Base-by-base conservation (phyloP, 2,113 vertebrate species). In the Genyomyrus donnyi region DNA sequence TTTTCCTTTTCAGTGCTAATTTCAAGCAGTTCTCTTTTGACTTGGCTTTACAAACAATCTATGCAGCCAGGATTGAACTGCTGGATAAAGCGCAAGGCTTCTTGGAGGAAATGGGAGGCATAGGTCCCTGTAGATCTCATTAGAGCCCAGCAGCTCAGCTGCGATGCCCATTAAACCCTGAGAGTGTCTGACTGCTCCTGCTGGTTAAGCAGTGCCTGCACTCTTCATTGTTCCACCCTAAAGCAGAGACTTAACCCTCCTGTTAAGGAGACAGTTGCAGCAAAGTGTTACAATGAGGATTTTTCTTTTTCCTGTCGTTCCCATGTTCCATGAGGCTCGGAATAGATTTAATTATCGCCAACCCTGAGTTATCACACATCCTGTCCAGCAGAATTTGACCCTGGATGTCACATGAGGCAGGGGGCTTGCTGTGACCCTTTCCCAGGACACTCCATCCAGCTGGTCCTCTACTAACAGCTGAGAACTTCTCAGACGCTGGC, bases 111-210 rank as follows among this genome's bases (percentile, higher is more conserved):
- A 88, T 88, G 86, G 24, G 56, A 45, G 6, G 70, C 74, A 88
- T 77, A 90, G 58, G 31, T 91, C 90, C 89, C 88, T 27, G 52
- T 89, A 91, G 90, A 80, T 50, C 88, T 91, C 86, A 91, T 93
- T 92, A 90, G 91, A 88, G 74, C 91, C 89, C 70, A 49, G 88
- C 24, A 90, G 45, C 31, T 90, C 89, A 91, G 21, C 48, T 62
- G 56, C 53, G 84, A 17, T 74, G 50, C 21, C 83, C 88, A 87
- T 89, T 89, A 87, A 77, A 91, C 52, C 49, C 66, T 21, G 45
- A 90, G 70, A 31, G 70, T 31, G 50, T 74, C 90, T 66, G 70
- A 74, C 90, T 89, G 77, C 62, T 85, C 62, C 85, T 52, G 83
- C 85, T 53, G 49, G 84, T 19, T 83, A 62, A 77, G 88, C 42